These are phyloP conservation scores for Apogon hyalosoma DNA, from an alignment of 2,797 vertebrate species.

Conservation along the genomic window DNA sequence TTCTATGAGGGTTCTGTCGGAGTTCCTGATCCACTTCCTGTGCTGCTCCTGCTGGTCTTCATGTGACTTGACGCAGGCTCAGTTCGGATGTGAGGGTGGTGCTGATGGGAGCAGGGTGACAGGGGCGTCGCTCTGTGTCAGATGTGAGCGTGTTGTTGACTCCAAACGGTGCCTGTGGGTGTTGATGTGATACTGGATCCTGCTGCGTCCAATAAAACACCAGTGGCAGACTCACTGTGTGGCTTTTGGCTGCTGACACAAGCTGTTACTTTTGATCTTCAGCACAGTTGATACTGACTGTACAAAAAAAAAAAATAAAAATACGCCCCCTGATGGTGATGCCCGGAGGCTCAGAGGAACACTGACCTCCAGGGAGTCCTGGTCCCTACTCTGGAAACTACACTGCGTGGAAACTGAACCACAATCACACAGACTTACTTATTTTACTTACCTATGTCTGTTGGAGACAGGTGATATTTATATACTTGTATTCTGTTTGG, in stretches of 20 bases:
- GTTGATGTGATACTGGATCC: slow-evolving; percentile 28
- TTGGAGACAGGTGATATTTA: background rate
- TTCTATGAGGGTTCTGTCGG: background rate
- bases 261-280: slow-evolving; percentile 40
- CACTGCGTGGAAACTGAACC: slow-evolving; percentile 6
- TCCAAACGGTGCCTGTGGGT: slow-evolving; percentile 18
- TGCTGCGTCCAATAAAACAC: slow-evolving; percentile 39
- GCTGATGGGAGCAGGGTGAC: slow-evolving; percentile 71
- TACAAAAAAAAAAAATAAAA: background rate
- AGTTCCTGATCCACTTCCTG: slow-evolving; percentile 42
- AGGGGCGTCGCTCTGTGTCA: slow-evolving; percentile 63
- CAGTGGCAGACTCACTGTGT: slow-evolving; percentile 10
- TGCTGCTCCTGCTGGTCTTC: background rate
- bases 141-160: slow-evolving; percentile 45
- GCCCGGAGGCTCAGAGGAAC: slow-evolving; percentile 13
- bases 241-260: background rate
- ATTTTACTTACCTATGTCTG: background rate
- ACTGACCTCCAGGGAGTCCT: slow-evolving; percentile 12
- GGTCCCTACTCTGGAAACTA: slow-evolving; percentile 34
- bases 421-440: background rate
- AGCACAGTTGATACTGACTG: slow-evolving; percentile 6
- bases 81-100: slow-evolving; percentile 59
- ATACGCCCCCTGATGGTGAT: slow-evolving; percentile 61
- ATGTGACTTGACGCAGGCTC: slow-evolving; percentile 48
- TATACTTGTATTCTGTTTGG: no score